phyloP scores from a whole-genome alignment of 2,888 invertebrate species.

The Tenthredo amoena region DNA sequence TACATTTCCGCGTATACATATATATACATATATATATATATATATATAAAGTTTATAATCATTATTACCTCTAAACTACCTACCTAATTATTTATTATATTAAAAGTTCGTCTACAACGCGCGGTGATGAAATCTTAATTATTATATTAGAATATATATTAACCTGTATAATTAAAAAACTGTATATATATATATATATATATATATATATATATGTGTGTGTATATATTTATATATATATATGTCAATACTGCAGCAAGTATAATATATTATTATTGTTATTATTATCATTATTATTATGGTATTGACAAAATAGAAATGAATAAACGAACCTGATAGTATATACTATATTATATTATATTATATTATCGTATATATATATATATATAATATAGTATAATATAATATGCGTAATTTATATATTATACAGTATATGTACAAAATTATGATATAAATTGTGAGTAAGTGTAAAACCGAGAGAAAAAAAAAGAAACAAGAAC shows the following conservation, averaged over 20 bases:
- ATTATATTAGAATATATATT: neutral
- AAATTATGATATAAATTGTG: neutral
- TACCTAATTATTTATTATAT: neutral
- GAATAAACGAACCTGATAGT: conserved; percentile 2
- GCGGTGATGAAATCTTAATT: neutral
- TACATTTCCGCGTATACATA: neutral
- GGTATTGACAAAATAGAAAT: neutral
- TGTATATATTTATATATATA: neutral
- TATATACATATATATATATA: neutral
- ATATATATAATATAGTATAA: too few relatives aligned
- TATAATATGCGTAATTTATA: neutral
- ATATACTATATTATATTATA: neutral
- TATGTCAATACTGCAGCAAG: neutral
- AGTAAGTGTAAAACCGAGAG: neutral
- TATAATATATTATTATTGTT: neutral
- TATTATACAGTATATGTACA: neutral
- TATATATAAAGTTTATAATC: neutral
- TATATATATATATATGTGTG: neutral
- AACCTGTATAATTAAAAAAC: too few relatives aligned
- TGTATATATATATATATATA: too few relatives aligned
- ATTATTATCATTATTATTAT: neutral
- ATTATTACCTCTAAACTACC: neutral
- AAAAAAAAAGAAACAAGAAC: neutral
- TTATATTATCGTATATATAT: neutral
- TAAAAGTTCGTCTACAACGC: neutral